phyloP scores from a whole-genome alignment of 2,113 vertebrate species.

The Vulpes ferrilata region DNA sequence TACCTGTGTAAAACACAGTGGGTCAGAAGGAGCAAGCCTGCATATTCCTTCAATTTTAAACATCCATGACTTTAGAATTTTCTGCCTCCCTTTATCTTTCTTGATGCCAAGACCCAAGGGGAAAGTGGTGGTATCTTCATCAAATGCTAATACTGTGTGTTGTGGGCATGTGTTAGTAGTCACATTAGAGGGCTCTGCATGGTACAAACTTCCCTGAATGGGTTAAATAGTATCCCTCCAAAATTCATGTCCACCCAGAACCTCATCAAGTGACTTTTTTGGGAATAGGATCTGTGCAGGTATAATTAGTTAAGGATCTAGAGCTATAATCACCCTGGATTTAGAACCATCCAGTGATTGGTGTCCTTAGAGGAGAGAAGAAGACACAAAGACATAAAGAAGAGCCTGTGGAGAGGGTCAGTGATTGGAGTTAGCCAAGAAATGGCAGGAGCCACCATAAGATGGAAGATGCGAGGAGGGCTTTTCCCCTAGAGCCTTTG shows the following conservation, averaged over 20 bases:
- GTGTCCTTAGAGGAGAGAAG: neutral
- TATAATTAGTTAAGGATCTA: neutral
- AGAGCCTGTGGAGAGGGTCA: neutral
- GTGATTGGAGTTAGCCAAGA: neutral
- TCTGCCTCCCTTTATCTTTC: constrained; percentile 14
- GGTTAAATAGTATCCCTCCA: neutral
- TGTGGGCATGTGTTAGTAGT: neutral
- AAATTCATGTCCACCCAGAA: neutral
- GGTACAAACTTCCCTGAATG: neutral
- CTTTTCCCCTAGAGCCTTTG: neutral
- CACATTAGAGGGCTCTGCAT: neutral
- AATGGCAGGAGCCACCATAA: neutral
- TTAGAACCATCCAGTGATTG: neutral
- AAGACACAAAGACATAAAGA: neutral
- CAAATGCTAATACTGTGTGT: neutral
- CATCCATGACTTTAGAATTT: neutral
- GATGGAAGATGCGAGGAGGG: neutral
- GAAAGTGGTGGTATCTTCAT: neutral
- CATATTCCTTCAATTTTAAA: neutral
- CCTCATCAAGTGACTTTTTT: neutral
- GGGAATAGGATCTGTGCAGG: neutral
- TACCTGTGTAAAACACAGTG: neutral
- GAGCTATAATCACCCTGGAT: neutral
- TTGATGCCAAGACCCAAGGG: neutral
- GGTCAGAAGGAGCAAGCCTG: neutral